These are phyloP conservation scores for Rousettus leschenaultii DNA, from an alignment of 2,113 vertebrate species.

Conservation along the genomic window DNA sequence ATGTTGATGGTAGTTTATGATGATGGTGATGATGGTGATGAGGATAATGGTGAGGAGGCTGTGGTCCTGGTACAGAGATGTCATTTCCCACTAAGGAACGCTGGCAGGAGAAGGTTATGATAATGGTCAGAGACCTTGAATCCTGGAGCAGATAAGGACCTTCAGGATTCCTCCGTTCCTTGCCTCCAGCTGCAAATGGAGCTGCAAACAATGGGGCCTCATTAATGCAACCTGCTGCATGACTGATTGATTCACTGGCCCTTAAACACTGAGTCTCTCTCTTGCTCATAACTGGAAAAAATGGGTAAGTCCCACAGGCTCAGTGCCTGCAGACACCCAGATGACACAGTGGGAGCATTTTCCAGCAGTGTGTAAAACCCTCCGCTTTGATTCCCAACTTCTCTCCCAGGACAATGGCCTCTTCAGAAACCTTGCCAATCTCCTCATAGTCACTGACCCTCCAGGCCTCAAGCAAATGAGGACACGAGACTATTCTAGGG, in stretches of 20 bases:
- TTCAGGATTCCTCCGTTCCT: neutral
- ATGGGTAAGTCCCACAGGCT: neutral
- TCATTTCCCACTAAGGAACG: neutral
- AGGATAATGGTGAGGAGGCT: neutral
- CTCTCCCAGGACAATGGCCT: neutral
- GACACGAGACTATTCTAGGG: neutral
- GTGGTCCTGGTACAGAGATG: neutral
- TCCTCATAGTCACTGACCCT: conserved; percentile 14
- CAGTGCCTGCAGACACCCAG: neutral
- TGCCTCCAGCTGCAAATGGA: neutral
- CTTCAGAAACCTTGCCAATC: neutral
- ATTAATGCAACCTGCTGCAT: fast-evolving
- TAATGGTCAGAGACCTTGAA: neutral
- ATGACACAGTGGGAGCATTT: neutral
- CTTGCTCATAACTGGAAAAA: conserved; percentile 40
- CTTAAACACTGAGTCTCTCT: neutral
- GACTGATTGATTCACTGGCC: neutral
- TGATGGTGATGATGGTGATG: too few species aligned
- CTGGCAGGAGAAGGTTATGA: neutral
- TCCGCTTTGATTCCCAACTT: neutral
- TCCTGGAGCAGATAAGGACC: neutral
- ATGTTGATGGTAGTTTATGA: neutral
- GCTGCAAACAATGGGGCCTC: neutral
- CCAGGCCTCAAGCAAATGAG: conserved; percentile 43
- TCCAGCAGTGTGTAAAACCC: neutral